These are phyloP conservation scores for Calliphora vomitoria DNA, from an alignment of 2,888 invertebrate species.

Conservation along the genomic window DNA sequence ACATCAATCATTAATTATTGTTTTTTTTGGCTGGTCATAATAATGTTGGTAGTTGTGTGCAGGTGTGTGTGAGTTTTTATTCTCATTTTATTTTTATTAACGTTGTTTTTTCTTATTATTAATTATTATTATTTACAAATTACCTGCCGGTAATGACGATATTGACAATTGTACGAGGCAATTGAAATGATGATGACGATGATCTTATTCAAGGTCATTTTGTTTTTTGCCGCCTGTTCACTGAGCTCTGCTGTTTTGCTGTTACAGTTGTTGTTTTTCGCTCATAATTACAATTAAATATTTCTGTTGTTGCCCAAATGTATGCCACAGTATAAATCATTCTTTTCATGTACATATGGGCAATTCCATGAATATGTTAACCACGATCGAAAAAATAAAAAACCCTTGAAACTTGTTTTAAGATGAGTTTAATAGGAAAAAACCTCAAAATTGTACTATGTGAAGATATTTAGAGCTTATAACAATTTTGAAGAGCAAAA, in stretches of 20 bases:
- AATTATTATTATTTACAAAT: slow-evolving; percentile 58
- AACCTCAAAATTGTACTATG: no score
- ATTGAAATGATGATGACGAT: slow-evolving; percentile 24
- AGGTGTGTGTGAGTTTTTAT: not conserved
- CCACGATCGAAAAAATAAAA: no score
- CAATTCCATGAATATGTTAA: no score
- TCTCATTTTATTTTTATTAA: slow-evolving; percentile 1
- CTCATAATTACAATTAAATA: slow-evolving; percentile 54
- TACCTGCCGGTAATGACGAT: slow-evolving; percentile 38
- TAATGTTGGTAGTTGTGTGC: not conserved
- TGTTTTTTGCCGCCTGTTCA: slow-evolving; percentile 37
- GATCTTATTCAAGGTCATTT: slow-evolving; percentile 63
- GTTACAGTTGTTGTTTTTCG: slow-evolving; percentile 8
- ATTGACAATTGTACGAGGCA: slow-evolving; percentile 23
- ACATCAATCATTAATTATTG: slow-evolving; percentile 70
- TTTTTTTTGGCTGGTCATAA: slow-evolving; percentile 1
- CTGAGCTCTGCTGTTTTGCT: slow-evolving; percentile 13
- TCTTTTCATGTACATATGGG: not conserved
- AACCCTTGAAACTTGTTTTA: no score
- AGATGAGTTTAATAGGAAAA: no score
- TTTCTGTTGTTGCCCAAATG: slow-evolving; percentile 43
- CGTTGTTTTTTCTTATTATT: slow-evolving; percentile 49
- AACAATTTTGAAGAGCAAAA: no score
- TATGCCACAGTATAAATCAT: slow-evolving; percentile 4
- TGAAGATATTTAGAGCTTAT: no score